Percentiles rank a stretch among this genome's conserved stretches.
Evolutionary conservation across 53 echinoderm and acorn worm species (phyloP).

Genomic region (Zoroaster sp.): DNA sequence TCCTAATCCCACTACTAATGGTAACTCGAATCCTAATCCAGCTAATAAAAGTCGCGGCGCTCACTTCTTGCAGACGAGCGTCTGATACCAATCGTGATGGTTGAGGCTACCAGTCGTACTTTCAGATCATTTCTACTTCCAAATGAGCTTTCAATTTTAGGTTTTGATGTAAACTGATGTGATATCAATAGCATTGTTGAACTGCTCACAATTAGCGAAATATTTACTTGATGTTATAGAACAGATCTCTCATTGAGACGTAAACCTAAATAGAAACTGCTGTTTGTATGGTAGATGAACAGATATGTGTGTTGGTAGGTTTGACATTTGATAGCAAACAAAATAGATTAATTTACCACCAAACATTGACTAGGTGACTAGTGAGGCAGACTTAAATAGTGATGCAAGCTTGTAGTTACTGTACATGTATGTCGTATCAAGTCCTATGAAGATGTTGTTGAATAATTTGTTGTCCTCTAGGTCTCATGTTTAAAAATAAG

Average conservation of each 20-base stretch:
- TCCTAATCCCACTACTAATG: neutral
- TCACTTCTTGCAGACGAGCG: conserved; percentile 87
- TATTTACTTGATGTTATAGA: neutral
- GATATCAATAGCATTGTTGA: neutral
- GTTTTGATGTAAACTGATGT: neutral
- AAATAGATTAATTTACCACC: too few species aligned
- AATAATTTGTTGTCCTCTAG: too few species aligned
- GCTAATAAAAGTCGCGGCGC: conserved; percentile 36
- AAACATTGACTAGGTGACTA: too few species aligned
- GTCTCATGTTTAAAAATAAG: too few species aligned
- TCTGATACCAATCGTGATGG: conserved; percentile 52
- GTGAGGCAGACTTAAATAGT: too few species aligned
- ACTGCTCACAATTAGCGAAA: neutral
- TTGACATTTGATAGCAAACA: too few species aligned
- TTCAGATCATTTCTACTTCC: conserved; percentile 46
- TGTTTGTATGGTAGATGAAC: neutral
- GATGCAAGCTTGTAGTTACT: too few species aligned
- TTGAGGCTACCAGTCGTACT: neutral
- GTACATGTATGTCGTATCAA: too few species aligned
- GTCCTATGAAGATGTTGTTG: too few species aligned
- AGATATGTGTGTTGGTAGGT: too few species aligned
- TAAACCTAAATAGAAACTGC: neutral
- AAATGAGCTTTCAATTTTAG: conserved; percentile 48
- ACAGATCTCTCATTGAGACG: neutral
- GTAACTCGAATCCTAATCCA: conserved; percentile 16